Evolutionary conservation across 2,797 vertebrate genomes (phyloP).

Genomic region (Chaenodraco wilsoni): DNA sequence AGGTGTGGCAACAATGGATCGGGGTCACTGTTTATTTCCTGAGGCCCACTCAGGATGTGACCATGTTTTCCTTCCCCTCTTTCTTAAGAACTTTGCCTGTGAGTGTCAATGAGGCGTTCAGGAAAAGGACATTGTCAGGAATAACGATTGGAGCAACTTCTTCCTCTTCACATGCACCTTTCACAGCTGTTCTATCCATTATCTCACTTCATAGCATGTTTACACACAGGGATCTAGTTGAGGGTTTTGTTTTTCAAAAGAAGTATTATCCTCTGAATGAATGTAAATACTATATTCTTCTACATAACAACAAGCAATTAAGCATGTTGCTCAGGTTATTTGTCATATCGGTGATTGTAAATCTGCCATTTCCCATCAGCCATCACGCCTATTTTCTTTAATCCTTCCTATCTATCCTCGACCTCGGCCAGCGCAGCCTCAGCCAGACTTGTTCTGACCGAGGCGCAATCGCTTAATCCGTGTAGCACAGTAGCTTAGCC

Average conservation of each 20-base stretch:
- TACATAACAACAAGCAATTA: background rate
- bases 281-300: background rate
- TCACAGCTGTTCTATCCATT: constrained; percentile 48
- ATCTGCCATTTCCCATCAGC: background rate
- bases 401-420: constrained; percentile 53
- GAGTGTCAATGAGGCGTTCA: constrained; percentile 30
- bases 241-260: constrained; percentile 5
- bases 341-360: constrained; percentile 1
- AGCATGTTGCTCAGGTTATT: background rate
- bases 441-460: constrained; percentile 18
- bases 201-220: background rate
- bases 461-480: constrained; percentile 50
- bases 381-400: constrained; percentile 39
- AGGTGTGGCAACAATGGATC: constrained; percentile 61
- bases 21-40: constrained; percentile 54
- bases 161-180: constrained; percentile 25
- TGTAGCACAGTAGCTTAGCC: constrained; percentile 54
- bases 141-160: constrained; percentile 7
- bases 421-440: constrained; percentile 12
- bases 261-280: background rate
- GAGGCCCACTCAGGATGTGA: constrained; percentile 58
- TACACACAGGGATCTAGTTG: background rate
- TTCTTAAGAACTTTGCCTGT: constrained; percentile 38
- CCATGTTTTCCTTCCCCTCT: constrained; percentile 49
- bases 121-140: constrained; percentile 26